Evolutionary conservation across 2,797 vertebrate genomes (phyloP), one percentile per base, ranked within the genome.

Genomic region (Acanthurus leucopareius): DNA sequence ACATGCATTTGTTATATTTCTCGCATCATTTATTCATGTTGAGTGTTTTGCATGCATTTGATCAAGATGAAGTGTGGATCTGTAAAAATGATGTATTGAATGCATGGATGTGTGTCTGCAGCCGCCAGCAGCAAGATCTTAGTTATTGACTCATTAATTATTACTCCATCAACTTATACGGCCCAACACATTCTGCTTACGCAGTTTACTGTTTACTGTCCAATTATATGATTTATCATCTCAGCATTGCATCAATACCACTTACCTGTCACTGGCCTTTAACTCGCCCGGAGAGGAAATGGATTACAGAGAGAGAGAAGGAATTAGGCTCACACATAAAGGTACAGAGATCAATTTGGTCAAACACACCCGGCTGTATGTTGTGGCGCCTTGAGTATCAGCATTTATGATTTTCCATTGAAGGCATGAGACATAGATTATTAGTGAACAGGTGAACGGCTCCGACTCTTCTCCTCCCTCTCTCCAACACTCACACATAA

Each of bases 71-170:
- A n/a, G 48, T 49, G 48, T 49, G 16, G 48, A 49, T 49, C 48
- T 49, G 15, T n/a, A 49, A 49, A 49, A n/a, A 49, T n/a, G 48
- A 49, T 10, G 48, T 10, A 17, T 49, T 25, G 52, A 7, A 28
- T 45, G 16, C 14, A 3, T 45, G 38, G 3, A 6, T 54, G 56
- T 44, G 28, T 61, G 53, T 68, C 42, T 14, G 32, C 64, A 48
- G 32, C 64, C 35, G 11, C 66, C 58, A 13, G 19, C 63, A 44
- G 42, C 44, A 5, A 51, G 14, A 47, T 57, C 63, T 61, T 73
- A 75, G 38, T 79, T 77, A 69, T 59, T 51, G 67, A 82, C 63
- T 67, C 69, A 62, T 86, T 80, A 58, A 80, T 88, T 84, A 87
- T 83, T 73, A 65, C 35, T 74, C 85, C 42, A 60, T 84, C 86